Conservation (phyloP, 2,888 invertebrate genomes). For the Tenthredo notha region DNA sequence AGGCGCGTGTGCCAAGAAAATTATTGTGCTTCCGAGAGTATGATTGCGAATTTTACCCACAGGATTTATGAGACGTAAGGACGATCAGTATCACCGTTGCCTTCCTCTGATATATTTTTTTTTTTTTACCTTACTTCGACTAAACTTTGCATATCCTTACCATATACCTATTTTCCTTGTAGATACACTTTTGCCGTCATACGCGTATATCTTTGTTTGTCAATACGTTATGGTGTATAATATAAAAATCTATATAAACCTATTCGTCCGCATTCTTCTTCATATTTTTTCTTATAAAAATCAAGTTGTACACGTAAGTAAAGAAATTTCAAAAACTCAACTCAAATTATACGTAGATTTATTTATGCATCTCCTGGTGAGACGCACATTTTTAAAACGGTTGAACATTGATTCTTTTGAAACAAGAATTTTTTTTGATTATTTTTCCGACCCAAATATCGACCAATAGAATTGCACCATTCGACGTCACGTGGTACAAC, state of each 20-base stretch:
- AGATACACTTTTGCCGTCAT: background rate
- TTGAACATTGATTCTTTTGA: no score
- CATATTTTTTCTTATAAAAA: background rate
- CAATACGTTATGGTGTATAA: background rate
- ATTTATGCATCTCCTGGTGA: no score
- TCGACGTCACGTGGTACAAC: no score
- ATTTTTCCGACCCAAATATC: no score
- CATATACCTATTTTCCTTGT: background rate
- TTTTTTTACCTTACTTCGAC: conserved; percentile 18
- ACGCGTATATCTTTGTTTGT: background rate
- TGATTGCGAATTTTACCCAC: conserved; percentile 49
- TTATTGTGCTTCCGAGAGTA: conserved; percentile 56
- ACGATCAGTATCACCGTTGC: conserved; percentile 24
- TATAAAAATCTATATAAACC: background rate
- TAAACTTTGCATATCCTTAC: conserved; percentile 16
- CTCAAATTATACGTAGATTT: no score
- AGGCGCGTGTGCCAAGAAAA: conserved; percentile 63
- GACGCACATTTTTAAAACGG: no score
- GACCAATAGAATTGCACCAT: no score
- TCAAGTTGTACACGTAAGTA: no score
- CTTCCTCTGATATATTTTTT: conserved; percentile 40
- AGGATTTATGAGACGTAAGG: conserved; percentile 47
- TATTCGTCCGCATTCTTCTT: background rate
- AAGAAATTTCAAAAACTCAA: no score
- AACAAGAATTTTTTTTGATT: no score